phyloP scores from a whole-genome alignment of 2,797 vertebrate species.

The Lithobates pipiens region DNA sequence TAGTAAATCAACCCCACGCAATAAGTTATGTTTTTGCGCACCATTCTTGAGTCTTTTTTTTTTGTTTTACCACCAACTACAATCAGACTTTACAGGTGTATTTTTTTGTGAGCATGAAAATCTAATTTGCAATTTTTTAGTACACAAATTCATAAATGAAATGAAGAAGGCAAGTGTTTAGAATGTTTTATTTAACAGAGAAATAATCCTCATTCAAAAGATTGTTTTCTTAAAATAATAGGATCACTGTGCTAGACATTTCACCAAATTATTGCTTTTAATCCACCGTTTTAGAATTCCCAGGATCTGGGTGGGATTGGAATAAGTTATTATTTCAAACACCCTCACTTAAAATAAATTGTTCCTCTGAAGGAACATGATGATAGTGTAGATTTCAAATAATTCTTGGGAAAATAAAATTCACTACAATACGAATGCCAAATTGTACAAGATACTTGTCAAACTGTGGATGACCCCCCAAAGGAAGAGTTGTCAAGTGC shows the following conservation, averaged over 20 bases:
- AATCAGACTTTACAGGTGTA: too few species aligned
- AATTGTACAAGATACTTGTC: conserved; percentile 24
- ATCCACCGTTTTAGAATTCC: conserved; percentile 32
- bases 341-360: conserved; percentile 31
- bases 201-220: too few species aligned
- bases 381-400: conserved; percentile 45
- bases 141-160: too few species aligned
- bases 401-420: conserved; percentile 22
- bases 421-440: conserved; percentile 27
- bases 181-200: neutral
- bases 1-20: too few species aligned
- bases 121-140: too few species aligned
- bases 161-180: too few species aligned
- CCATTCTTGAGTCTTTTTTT: too few species aligned
- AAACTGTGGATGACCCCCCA: conserved; percentile 29
- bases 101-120: too few species aligned
- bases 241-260: neutral
- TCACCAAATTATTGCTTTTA: neutral
- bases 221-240: neutral
- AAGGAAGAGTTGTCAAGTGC: conserved; percentile 39
- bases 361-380: conserved; percentile 13
- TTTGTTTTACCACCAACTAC: too few species aligned
- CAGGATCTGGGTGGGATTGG: conserved; percentile 34
- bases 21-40: too few species aligned
- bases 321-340: conserved; percentile 46